Evolutionary conservation across 1,140 invertebrate genomes (phyloP), one percentile per base, ranked within the genome.

Genomic region (Holotrichia oblita): DNA sequence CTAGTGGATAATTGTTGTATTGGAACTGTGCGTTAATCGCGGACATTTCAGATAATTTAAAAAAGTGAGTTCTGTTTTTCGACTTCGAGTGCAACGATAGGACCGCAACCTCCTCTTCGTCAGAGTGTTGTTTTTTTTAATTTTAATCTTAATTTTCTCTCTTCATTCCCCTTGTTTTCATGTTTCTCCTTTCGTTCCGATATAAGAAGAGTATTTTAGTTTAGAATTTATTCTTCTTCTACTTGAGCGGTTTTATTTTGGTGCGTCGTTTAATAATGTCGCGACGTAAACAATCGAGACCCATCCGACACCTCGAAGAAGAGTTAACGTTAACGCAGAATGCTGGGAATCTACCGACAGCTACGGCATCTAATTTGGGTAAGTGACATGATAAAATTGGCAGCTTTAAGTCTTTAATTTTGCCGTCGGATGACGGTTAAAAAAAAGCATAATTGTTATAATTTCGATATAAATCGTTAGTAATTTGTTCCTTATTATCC

Each of bases 271-370:
- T 78, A 42, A 74, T 78, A 83, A 92, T 90, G 90, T 91, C 88
- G 83, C 88, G 90, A 82, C 87, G 91, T 86, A 93, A 92, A 86
- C 91, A 90, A 83, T 87, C 90, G 24, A 86, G 90, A 77, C 91
- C 91, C 73, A 88, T 88, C 76, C 86, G 88, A 76, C 88, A 89
- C 82, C 86, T 89, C 76, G 89, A 91, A 79, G 85, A 88, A 73
- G 88, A 88, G 24, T 41, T 73, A 40, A 78, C 77, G 73, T 44
- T 34, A 34, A 34, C 81, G 69, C 72, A 72, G 40, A 80, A 73
- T 72, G 14, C 44, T 27, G 41, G 41, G 74, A 34, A 22, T 69
- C 22, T 69, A 69, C 61, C 61, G 12, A 27, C 61, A 34, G 27
- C 27, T 34, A 34, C 27, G 20, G 6, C 61, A 3, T 6, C 61